Evolutionary conservation across 2,888 invertebrate species (phyloP).

Genomic region (Plebejus argus): DNA sequence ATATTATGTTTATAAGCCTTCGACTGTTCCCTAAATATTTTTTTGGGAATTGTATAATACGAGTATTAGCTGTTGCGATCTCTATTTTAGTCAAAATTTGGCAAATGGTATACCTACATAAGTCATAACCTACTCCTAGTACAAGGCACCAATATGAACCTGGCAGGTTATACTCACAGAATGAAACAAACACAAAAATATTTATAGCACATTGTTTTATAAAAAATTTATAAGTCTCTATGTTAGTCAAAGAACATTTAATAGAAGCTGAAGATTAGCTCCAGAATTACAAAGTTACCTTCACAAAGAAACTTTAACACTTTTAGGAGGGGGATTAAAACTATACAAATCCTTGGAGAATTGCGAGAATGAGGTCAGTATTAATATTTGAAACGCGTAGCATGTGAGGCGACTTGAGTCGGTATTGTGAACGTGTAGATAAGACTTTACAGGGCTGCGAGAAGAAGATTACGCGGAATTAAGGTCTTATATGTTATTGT

Average conservation of each 20-base stretch:
- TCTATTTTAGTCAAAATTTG: too few species aligned
- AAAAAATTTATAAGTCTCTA: neutral
- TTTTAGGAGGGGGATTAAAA: slow-evolving; percentile 17
- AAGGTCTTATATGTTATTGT: slow-evolving; percentile 46
- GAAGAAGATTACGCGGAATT: slow-evolving; percentile 48
- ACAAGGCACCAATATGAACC: too few species aligned
- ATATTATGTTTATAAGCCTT: too few species aligned
- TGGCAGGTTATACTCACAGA: too few species aligned
- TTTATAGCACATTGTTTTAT: neutral
- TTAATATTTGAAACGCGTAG: slow-evolving; percentile 37
- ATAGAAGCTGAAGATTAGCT: slow-evolving; percentile 13
- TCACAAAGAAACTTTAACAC: slow-evolving; percentile 23
- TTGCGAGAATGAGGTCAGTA: slow-evolving; percentile 36
- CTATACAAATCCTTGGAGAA: slow-evolving; percentile 23
- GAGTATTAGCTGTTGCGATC: too few species aligned
- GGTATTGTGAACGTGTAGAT: slow-evolving; percentile 47
- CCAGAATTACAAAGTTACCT: neutral
- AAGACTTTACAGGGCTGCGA: slow-evolving; percentile 44
- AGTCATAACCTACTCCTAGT: too few species aligned
- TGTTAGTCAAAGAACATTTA: neutral
- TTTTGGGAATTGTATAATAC: too few species aligned
- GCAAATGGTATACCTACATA: too few species aligned
- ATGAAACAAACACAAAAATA: neutral
- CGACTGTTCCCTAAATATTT: too few species aligned
- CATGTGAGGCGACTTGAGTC: slow-evolving; percentile 40